Evolutionary conservation across 1,140 invertebrate genomes (phyloP).

Genomic region (Drosophila orosa): DNA sequence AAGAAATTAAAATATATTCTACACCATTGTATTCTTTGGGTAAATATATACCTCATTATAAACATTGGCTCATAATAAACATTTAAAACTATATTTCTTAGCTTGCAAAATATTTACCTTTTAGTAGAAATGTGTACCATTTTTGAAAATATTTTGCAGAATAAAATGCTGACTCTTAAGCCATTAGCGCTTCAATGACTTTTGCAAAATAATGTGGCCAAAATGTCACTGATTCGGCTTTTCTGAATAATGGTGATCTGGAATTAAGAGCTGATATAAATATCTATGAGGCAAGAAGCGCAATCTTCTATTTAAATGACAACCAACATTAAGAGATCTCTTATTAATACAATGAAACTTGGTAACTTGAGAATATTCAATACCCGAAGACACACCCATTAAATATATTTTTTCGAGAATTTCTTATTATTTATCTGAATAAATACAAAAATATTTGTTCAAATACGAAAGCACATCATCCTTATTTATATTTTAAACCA

Average conservation of each 20-base stretch:
- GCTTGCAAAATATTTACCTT: background rate
- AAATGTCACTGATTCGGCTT: background rate
- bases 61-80: no score
- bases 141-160: no score
- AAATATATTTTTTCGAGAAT: background rate
- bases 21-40: background rate
- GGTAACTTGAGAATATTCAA: background rate
- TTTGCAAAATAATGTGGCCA: background rate
- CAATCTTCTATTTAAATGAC: background rate
- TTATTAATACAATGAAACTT: background rate
- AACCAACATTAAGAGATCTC: background rate
- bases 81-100: no score
- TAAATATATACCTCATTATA: background rate
- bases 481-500: slow-evolving; percentile 12
- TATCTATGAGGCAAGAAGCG: background rate
- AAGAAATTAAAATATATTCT: background rate
- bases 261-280: background rate
- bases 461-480: background rate
- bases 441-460: background rate
- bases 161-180: no score
- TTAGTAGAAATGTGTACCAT: background rate
- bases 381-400: background rate
- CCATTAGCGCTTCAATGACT: background rate
- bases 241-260: background rate
- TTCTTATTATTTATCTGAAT: background rate